A percentile compares a stretch with the other conserved stretches of the same genome.
Evolutionary conservation across 2,113 vertebrate species (phyloP).

Genomic region (Brachypteracias leptosomus): DNA sequence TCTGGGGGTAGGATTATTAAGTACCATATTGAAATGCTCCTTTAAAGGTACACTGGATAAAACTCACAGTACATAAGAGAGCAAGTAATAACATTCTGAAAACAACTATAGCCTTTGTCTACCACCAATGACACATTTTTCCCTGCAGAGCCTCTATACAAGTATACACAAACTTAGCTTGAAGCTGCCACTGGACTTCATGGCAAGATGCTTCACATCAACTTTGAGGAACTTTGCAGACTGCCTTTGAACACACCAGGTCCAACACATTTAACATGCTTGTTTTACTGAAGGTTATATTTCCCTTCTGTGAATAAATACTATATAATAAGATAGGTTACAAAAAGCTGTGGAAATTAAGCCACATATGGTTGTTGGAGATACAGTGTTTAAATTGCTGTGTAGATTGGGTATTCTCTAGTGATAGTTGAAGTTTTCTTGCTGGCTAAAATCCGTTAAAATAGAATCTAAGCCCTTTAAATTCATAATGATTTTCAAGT

Average conservation of each 20-base stretch:
- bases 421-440: background rate
- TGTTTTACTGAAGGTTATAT: background rate
- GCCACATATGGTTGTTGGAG: background rate
- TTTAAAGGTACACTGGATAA: background rate
- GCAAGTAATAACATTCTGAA: background rate
- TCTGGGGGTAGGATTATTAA: background rate
- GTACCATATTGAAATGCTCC: background rate
- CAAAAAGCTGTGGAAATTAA: background rate
- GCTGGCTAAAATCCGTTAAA: constrained; percentile 14
- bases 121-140: background rate
- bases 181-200: background rate
- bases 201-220: background rate
- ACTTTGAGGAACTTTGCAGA: background rate
- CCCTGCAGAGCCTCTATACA: background rate
- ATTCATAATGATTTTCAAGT: constrained; percentile 29
- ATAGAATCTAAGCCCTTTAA: constrained; percentile 22
- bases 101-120: background rate
- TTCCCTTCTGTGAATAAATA: background rate
- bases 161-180: background rate
- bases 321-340: background rate
- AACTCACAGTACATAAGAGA: background rate
- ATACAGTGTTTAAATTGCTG: constrained; percentile 18
- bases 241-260: background rate
- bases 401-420: constrained; percentile 17
- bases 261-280: background rate